These are phyloP conservation scores for Mastigias papua DNA, from an alignment of 30 jellyfish, hydroid and myxozoan species.

Conservation along the genomic window DNA sequence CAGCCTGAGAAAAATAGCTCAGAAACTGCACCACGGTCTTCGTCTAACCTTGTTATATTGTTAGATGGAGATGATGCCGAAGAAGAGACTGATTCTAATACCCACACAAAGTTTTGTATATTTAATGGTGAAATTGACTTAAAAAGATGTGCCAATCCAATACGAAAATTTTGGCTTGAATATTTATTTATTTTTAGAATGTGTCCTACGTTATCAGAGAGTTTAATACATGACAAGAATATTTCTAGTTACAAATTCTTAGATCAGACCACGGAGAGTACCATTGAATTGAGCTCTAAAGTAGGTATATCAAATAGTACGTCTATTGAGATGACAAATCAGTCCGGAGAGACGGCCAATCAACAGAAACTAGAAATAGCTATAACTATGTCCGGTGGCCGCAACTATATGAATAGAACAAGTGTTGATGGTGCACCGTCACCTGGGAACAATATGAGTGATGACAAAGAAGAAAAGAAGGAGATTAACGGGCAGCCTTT, in stretches of 20 bases:
- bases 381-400: background rate
- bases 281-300: background rate
- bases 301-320: background rate
- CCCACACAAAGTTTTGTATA: slow-evolving; percentile 1
- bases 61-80: slow-evolving; percentile 75
- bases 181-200: slow-evolving; percentile 51
- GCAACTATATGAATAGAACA: background rate
- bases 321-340: background rate
- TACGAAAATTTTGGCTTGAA: slow-evolving; percentile 34
- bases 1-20: background rate
- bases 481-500: background rate
- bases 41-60: slow-evolving; percentile 38
- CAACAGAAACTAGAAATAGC: background rate
- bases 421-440: slow-evolving; percentile 5
- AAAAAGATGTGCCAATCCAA: slow-evolving; percentile 72
- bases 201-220: slow-evolving; percentile 53
- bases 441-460: background rate
- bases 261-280: background rate
- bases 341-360: background rate
- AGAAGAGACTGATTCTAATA: slow-evolving; percentile 48
- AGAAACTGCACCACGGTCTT: background rate
- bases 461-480: background rate
- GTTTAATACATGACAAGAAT: background rate
- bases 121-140: slow-evolving; percentile 51
- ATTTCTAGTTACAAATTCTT: background rate